Conservation (phyloP, 2,888 invertebrate species). For the Trachelus troglodyta region DNA sequence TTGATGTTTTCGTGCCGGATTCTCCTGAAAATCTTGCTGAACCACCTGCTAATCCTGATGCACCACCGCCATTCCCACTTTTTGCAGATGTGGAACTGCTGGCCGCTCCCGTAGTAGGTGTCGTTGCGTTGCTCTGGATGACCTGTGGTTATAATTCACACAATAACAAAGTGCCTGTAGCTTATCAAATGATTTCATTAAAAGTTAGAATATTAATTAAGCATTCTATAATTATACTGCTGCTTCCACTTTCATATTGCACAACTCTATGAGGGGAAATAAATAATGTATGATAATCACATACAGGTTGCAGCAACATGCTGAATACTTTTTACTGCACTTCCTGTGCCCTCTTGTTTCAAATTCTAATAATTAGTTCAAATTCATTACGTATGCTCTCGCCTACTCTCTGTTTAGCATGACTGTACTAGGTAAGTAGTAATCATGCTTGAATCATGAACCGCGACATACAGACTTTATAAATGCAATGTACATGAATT, state of each 20-base stretch:
- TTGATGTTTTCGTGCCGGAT: conserved; percentile 47
- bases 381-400: neutral
- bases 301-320: neutral
- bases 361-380: neutral
- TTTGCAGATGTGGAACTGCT: conserved; percentile 51
- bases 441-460: neutral
- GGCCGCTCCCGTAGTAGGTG: conserved; percentile 42
- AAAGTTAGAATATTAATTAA: no score
- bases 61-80: conserved; percentile 49
- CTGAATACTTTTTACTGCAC: neutral
- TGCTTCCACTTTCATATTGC: neutral
- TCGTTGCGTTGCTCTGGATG: conserved; percentile 49
- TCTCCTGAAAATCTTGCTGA: conserved; percentile 47
- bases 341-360: neutral
- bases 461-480: neutral
- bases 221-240: no score
- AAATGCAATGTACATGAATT: neutral
- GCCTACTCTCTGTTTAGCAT: neutral
- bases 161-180: neutral
- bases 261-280: neutral
- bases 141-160: conserved; percentile 32
- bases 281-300: neutral
- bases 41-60: conserved; percentile 15
- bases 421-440: neutral
- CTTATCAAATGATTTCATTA: neutral